Conservation (phyloP, 2,113 vertebrate genomes). For the Pangasianodon hypophthalmus region DNA sequence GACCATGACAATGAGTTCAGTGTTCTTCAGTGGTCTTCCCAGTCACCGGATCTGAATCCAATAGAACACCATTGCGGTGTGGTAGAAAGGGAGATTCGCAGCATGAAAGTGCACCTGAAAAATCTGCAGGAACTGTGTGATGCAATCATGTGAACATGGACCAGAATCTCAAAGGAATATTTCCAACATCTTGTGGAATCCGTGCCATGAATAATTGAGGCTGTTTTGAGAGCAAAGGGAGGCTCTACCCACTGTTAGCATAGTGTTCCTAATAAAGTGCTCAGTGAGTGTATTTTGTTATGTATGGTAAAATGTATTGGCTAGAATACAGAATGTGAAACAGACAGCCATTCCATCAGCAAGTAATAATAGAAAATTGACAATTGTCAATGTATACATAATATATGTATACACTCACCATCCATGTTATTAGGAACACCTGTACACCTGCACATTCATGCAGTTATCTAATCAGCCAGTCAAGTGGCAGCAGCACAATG, state of each 20-base stretch:
- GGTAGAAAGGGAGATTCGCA: no score
- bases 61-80: no score
- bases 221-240: neutral
- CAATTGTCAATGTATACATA: no score
- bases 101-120: neutral
- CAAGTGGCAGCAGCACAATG: no score
- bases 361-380: no score
- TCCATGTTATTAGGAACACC: no score
- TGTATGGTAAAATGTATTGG: neutral
- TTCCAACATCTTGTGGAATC: no score
- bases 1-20: neutral
- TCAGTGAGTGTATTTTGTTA: neutral
- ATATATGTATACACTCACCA: neutral
- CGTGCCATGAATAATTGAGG: neutral
- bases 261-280: neutral
- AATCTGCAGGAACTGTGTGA: neutral
- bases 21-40: neutral
- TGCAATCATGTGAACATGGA: neutral
- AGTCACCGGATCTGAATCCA: neutral
- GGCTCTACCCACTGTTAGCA: neutral
- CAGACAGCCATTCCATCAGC: neutral
- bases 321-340: neutral
- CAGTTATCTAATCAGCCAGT: no score
- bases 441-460: no score
- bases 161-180: no score